Base-by-base conservation (phyloP, 2,888 invertebrate species). In the Macrosoma leucophasiata region DNA sequence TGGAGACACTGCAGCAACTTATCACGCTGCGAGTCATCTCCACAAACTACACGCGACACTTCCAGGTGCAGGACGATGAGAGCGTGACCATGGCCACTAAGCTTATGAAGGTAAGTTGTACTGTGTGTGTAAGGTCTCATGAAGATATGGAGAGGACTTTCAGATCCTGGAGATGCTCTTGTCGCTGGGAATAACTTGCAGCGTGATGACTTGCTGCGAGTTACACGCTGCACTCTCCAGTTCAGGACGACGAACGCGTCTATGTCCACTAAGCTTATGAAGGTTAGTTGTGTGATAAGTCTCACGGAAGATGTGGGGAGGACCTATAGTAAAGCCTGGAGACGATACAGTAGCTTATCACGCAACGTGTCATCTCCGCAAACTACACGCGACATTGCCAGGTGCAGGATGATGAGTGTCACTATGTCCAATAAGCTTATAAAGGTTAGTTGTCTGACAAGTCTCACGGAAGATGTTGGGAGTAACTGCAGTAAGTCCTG, bases 31-130 rank as follows among this genome's bases (percentile, higher is more conserved):
- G 92, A 62, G 92, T 96, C 6, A 91, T 96, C 40, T 90, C 92
- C 21, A 91, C 91, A 2, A 89, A 90, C 42, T 91, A 91, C 62
- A 87, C 88, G 14, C 70, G 88, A 26, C 90, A 91, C 54, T 92
- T 90, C 55, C 89, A 88, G 38, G 89, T 96, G 26, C 95, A 96
- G 64, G 95, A 96, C 59, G 95, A 96, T 48, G 90, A 91, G 29
- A 89, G 89, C 36, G 91, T 97, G 34, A 92, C 93, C 10, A 89
- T 91, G 38, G 93, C 95, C 1, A 94, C 96, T 10, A 93, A 92
- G 84, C 88, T 96, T 29, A 91, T 97, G 88, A 96, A 95, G 86
- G 91, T 91, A n/a, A n/a, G n/a, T n/a, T n/a, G n/a, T n/a, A n/a
- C n/a, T n/a, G n/a, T n/a, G n/a, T n/a, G n/a, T n/a, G n/a, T n/a